A percentile compares a stretch with the other conserved stretches of the same genome.
These are phyloP conservation scores for Synodontis membranacea DNA, from an alignment of 2,113 vertebrate genomes.

Conservation along the genomic window DNA sequence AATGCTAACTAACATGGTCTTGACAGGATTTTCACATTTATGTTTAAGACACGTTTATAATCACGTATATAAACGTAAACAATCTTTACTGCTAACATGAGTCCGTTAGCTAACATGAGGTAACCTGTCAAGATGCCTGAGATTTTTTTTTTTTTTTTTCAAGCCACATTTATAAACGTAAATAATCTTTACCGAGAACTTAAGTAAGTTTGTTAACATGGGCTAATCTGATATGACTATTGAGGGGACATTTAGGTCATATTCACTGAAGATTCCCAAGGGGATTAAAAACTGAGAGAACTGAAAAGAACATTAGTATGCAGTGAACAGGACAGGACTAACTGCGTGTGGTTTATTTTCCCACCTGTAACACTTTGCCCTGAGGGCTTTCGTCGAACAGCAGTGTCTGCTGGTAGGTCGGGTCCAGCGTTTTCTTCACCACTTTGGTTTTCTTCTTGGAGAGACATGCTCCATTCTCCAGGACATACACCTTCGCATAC, in stretches of 20 bases:
- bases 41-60: no score
- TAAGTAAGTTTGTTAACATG: neutral
- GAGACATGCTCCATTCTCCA: slow-evolving; percentile 91
- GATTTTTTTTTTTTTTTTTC: no score
- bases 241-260: neutral
- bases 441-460: slow-evolving; percentile 97
- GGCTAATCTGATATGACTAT: neutral
- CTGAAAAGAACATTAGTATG: neutral
- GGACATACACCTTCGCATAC: slow-evolving; percentile 92
- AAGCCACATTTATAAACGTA: neutral
- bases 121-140: neutral
- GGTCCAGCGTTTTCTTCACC: slow-evolving; percentile 90
- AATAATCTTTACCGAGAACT: neutral
- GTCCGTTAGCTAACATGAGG: neutral
- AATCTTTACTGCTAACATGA: neutral
- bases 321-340: neutral
- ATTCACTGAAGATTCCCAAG: neutral
- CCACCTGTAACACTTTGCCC: slow-evolving; percentile 94
- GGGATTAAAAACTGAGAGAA: neutral
- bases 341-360: neutral
- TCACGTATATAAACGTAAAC: neutral
- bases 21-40: neutral
- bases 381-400: slow-evolving; percentile 95
- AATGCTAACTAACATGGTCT: neutral
- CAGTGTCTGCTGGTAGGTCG: slow-evolving; percentile 91